Evolutionary conservation across 2,888 invertebrate species (phyloP), one percentile per base, ranked within the genome.

Genomic region (Netelia virgata): DNA sequence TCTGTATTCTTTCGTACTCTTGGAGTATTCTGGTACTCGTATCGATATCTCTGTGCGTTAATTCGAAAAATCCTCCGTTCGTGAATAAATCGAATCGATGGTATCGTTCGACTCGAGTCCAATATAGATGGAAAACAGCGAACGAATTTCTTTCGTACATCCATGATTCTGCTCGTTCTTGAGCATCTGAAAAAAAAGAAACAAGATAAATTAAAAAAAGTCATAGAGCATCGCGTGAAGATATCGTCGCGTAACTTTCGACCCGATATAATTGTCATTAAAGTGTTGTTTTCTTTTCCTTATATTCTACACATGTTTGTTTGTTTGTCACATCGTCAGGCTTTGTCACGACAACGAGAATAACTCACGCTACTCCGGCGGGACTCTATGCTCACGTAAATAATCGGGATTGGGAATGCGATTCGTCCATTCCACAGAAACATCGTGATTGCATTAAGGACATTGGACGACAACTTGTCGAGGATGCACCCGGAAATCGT

Each of bases 301-400:
- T 53, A 43, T 57, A 36, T 43, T 23, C 14, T 55, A 69, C 9
- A 14, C 9, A 36, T 16, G 14, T 47, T 36, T 69, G 28, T 55
- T 11, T 68, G 18, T 53, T 57, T 68, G 28, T 70, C 59, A 16
- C 84, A 73, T 57, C 10, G 11, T 28, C 86, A 94, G 95, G 96
- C 9, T 94, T 96, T 68, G 96, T 96, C 14, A 96, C 96, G 1
- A 96, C 95, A 0, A 96, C 96, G 1, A 94, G 96, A 36, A 94
- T 96, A 23, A 96, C 96, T 1, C 96, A 96, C 87, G 96, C 96
- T 1, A 96, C 96, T 5, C 96, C 96, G 0, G 95, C 95, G 0
- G 94, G 95, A 1, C 93, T 95, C 0, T 96, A 95, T 90, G 95
- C 96, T 1, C 94, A 95, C 78, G 91, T 93, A 11, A 94, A 95